A percentile compares a stretch with the other conserved stretches of the same genome.
Evolutionary conservation across 1,140 invertebrate species (phyloP).

Genomic region (Coenobita brevimanus): DNA sequence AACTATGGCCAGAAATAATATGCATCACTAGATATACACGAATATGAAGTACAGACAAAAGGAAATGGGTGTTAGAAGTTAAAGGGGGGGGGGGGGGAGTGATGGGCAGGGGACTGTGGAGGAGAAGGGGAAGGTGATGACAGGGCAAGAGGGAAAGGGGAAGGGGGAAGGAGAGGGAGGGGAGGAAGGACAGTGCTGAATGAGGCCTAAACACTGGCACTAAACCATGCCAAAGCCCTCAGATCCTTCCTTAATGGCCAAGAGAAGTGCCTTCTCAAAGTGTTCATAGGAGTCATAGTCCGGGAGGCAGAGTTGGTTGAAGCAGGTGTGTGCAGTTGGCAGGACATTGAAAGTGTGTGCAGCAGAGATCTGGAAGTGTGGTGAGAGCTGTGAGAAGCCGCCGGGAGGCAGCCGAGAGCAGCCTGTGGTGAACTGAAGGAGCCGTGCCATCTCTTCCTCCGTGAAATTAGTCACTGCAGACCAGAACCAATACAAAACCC

Average conservation of each 20-base stretch:
- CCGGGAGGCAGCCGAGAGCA: conserved; percentile 93
- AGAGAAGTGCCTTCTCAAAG: conserved; percentile 90
- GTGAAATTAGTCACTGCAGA: conserved; percentile 92
- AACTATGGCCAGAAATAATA: too few relatives aligned
- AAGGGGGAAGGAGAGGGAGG: too few relatives aligned
- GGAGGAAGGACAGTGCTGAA: too few relatives aligned
- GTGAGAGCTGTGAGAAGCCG: conserved; percentile 89
- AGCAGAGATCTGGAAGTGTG: conserved; percentile 92
- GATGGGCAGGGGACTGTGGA: too few relatives aligned
- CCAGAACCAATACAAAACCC: conserved; percentile 95
- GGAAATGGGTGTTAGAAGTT: too few relatives aligned
- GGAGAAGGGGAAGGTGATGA: too few relatives aligned
- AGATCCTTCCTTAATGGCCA: conserved; percentile 95
- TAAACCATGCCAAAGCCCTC: conserved; percentile 93
- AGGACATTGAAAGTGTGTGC: conserved; percentile 91
- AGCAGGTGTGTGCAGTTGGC: conserved; percentile 95
- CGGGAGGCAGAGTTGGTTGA: conserved; percentile 96
- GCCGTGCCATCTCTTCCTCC: conserved; percentile 92
- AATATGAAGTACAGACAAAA: too few relatives aligned
- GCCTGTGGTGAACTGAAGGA: conserved; percentile 94
- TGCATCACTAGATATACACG: too few relatives aligned
- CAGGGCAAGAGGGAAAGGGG: too few relatives aligned
- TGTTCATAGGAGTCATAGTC: conserved; percentile 96
- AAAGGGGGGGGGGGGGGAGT: too few relatives aligned
- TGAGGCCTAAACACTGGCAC: neutral